phyloP scores from a whole-genome alignment of 2,797 vertebrate genomes.

The Prionace glauca region DNA sequence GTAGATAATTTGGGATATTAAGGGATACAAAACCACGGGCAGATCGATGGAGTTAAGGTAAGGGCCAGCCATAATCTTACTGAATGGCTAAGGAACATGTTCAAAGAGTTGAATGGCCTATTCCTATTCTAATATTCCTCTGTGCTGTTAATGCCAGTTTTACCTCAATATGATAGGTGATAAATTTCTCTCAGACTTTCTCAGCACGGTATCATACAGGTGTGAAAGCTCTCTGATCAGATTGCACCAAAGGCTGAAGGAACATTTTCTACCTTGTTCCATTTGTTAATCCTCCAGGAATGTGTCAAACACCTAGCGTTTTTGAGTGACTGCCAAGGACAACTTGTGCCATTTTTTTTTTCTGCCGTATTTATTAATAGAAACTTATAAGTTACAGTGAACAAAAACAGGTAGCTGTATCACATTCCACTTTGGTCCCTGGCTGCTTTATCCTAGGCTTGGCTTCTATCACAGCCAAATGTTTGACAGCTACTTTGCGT shows the following conservation, averaged over 20 bases:
- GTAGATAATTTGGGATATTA: not conserved
- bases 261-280: not conserved
- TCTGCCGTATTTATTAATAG: not conserved
- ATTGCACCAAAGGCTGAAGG: not conserved
- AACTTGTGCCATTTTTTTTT: not conserved
- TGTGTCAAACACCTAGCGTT: constrained; percentile 2
- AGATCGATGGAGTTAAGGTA: not conserved
- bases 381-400: not conserved
- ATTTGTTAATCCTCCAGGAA: not conserved
- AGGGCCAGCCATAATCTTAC: not conserved
- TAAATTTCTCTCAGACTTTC: not conserved
- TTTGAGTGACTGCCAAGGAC: not conserved
- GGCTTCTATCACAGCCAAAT: not conserved
- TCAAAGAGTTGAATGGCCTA: not conserved
- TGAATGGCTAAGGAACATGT: not conserved
- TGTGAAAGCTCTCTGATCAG: too few relatives aligned
- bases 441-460: not conserved
- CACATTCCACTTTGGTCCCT: not conserved
- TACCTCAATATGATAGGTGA: not conserved
- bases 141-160: not conserved
- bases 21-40: not conserved
- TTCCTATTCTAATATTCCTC: not conserved
- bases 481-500: not conserved
- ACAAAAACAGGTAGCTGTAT: not conserved
- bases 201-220: not conserved